A percentile compares a stretch with the other conserved stretches of the same genome.
phyloP scores from a whole-genome alignment of 2,113 vertebrate species.

The Podocnemis expansa region DNA sequence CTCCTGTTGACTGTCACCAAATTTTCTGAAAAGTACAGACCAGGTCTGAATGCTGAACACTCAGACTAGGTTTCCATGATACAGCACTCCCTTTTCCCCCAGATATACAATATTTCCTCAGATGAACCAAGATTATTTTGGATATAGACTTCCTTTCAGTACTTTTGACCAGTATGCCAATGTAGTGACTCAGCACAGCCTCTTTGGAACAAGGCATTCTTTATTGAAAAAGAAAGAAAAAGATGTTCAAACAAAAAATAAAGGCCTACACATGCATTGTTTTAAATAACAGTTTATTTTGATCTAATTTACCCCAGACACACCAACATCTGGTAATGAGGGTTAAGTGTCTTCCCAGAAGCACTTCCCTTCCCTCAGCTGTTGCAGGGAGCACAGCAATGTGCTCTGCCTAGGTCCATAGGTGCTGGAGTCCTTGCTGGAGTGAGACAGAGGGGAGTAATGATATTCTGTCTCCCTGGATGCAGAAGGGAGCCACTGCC shows the following conservation, averaged over 20 bases:
- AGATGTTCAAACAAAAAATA: neutral
- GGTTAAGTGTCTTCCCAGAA: neutral
- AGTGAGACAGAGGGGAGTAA: no score
- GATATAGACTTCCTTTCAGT: neutral
- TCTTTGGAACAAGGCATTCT: neutral
- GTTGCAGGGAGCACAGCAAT: no score
- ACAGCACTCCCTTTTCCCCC: neutral
- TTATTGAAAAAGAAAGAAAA: no score
- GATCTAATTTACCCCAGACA: neutral
- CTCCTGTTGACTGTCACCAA: no score
- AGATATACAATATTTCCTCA: neutral
- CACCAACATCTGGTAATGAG: neutral
- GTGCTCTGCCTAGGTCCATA: no score
- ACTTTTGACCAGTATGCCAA: neutral
- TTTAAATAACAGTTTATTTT: neutral
- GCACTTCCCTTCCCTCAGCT: neutral
- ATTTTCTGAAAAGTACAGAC: no score
- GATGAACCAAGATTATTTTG: neutral
- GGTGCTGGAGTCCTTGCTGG: no score
- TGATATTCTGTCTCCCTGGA: no score
- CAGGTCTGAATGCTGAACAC: neutral
- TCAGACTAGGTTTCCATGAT: neutral
- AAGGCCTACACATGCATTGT: neutral
- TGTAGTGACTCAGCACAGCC: neutral
- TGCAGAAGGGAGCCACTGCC: no score